These are phyloP conservation scores for Aphidius gifuensis DNA, from an alignment of 1,140 invertebrate genomes.

Conservation along the genomic window DNA sequence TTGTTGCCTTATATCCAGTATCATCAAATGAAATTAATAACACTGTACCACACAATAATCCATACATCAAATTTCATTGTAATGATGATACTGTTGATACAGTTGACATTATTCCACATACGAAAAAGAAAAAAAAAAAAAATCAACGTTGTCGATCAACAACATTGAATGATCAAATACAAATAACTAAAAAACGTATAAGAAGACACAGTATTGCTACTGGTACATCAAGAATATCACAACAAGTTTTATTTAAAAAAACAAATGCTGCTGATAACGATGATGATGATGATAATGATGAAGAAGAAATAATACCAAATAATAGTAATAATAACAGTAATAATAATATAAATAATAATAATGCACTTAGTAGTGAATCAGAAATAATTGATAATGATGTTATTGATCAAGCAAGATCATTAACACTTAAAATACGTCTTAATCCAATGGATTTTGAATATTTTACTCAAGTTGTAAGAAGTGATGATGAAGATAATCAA, in stretches of 20 bases:
- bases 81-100: conserved; percentile 46
- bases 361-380: conserved; percentile 53
- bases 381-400: conserved; percentile 53
- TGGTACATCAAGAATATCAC: conserved; percentile 1
- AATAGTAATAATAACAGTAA: too few species aligned
- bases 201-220: conserved; percentile 15
- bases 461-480: conserved; percentile 59
- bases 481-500: conserved; percentile 53
- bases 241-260: neutral
- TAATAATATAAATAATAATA: conserved; percentile 10
- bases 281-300: too few species aligned
- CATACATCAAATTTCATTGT: conserved; percentile 43
- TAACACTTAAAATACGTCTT: conserved; percentile 58
- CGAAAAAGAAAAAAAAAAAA: conserved; percentile 27
- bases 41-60: conserved; percentile 28
- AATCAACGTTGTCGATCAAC: conserved; percentile 17
- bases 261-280: neutral
- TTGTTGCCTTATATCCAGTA: conserved; percentile 62
- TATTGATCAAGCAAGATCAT: conserved; percentile 54
- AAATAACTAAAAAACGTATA: conserved; percentile 19
- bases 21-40: conserved; percentile 32
- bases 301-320: too few species aligned
- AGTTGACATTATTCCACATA: conserved; percentile 40
- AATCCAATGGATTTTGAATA: conserved; percentile 67
- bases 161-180: conserved; percentile 21